Conservation (phyloP, 37 sponge, comb jelly and placozoan species). For the Petrosia ficiformis region DNA sequence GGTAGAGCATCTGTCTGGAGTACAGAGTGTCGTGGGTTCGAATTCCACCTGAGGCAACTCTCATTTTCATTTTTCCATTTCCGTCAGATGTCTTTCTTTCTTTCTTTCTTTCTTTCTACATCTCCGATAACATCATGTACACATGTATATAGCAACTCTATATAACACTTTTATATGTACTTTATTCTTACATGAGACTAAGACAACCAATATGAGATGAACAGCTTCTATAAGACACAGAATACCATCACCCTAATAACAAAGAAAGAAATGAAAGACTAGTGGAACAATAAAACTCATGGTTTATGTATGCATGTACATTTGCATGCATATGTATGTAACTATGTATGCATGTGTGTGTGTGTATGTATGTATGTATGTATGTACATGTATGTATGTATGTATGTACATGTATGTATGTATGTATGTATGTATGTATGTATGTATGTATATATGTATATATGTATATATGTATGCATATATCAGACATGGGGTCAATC, state of each 20-base stretch:
- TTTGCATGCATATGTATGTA: background rate
- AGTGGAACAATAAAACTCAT: background rate
- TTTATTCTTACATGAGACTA: background rate
- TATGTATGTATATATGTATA: conserved; percentile 16
- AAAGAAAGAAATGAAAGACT: background rate
- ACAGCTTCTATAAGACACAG: background rate
- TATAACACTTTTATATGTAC: background rate
- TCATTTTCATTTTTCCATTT: too few relatives aligned
- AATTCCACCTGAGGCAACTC: too few relatives aligned
- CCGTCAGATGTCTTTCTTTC: too few relatives aligned
- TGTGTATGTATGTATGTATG: conserved; percentile 38
- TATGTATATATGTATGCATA: too few relatives aligned
- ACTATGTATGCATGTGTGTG: background rate
- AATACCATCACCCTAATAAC: background rate
- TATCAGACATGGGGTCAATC: too few relatives aligned
- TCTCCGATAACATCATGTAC: too few relatives aligned
- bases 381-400: conserved; percentile 35
- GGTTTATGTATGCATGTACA: background rate
- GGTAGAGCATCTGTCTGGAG: too few relatives aligned
- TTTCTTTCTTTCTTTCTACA: too few relatives aligned
- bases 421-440: conserved; percentile 38
- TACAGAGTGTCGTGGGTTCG: too few relatives aligned
- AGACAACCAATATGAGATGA: background rate
- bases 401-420: conserved; percentile 37
- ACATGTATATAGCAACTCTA: too few relatives aligned